Evolutionary conservation across 2,888 invertebrate species (phyloP).

Genomic region (Cactoblastis cactorum): DNA sequence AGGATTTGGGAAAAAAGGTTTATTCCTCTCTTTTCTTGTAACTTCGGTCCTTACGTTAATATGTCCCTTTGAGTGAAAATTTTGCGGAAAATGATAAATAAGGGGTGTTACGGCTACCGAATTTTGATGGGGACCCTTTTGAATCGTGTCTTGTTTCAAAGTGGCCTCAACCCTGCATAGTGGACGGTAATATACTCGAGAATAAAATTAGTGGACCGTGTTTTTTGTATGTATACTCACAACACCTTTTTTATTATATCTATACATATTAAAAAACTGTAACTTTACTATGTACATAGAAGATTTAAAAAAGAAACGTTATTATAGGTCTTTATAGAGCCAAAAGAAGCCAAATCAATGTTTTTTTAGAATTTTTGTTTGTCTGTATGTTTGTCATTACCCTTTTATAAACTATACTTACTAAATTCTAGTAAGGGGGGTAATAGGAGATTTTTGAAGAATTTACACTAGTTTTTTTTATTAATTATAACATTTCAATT

Average conservation of each 20-base stretch:
- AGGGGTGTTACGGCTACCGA: conserved; percentile 57
- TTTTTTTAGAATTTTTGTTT: too few species aligned
- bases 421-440: too few species aligned
- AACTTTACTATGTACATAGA: too few species aligned
- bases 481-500: too few species aligned
- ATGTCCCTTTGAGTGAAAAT: conserved; percentile 65
- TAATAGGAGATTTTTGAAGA: too few species aligned
- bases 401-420: too few species aligned
- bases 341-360: too few species aligned
- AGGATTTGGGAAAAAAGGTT: too few species aligned
- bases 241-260: background rate
- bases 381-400: too few species aligned
- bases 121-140: conserved; percentile 72
- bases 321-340: too few species aligned
- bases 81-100: conserved; percentile 72
- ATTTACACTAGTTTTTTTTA: too few species aligned
- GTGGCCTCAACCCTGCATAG: conserved; percentile 67
- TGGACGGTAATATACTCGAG: conserved; percentile 21
- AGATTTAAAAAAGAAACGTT: too few species aligned
- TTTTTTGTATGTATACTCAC: background rate
- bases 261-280: background rate
- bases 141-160: conserved; percentile 73
- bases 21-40: conserved; percentile 11
- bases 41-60: conserved; percentile 36
- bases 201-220: background rate